phyloP scores from a whole-genome alignment of 2,888 invertebrate species.

The Leucania comma region DNA sequence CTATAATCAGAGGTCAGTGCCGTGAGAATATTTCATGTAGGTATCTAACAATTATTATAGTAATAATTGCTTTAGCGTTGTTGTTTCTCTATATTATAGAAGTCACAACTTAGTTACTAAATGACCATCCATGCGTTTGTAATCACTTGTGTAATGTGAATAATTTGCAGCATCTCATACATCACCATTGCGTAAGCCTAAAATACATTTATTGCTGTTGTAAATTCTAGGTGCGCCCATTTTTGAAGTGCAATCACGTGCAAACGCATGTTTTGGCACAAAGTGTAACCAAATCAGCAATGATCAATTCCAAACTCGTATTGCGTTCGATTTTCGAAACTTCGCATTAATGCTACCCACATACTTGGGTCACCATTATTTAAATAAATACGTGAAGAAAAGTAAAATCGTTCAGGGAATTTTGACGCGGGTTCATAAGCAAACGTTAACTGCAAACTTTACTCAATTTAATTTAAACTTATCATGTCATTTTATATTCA shows the following conservation, averaged over 20 bases:
- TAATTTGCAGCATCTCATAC: slow-evolving; percentile 47
- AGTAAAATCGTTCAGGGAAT: slow-evolving; percentile 72
- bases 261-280: slow-evolving; percentile 68
- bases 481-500: background rate
- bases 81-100: slow-evolving; percentile 11
- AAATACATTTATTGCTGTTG: slow-evolving; percentile 32
- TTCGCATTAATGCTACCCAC: slow-evolving; percentile 61
- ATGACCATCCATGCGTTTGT: slow-evolving; percentile 13
- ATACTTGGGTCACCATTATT: slow-evolving; percentile 71
- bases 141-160: slow-evolving; percentile 52
- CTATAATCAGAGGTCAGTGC: slow-evolving; percentile 32
- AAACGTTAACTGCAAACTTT: background rate
- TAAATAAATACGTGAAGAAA: slow-evolving; percentile 79
- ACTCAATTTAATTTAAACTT: background rate
- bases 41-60: background rate
- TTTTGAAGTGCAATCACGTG: slow-evolving; percentile 63
- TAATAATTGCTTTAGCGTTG: slow-evolving; percentile 14
- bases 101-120: slow-evolving; percentile 30
- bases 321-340: slow-evolving; percentile 79
- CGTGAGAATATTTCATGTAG: slow-evolving; percentile 33
- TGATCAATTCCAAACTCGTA: slow-evolving; percentile 73
- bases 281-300: slow-evolving; percentile 61
- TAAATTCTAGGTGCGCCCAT: slow-evolving; percentile 42
- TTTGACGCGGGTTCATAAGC: slow-evolving; percentile 11
- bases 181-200: slow-evolving; percentile 58